phyloP scores from a whole-genome alignment of 1,140 invertebrate genomes.

The Mactra quadrangularis region DNA sequence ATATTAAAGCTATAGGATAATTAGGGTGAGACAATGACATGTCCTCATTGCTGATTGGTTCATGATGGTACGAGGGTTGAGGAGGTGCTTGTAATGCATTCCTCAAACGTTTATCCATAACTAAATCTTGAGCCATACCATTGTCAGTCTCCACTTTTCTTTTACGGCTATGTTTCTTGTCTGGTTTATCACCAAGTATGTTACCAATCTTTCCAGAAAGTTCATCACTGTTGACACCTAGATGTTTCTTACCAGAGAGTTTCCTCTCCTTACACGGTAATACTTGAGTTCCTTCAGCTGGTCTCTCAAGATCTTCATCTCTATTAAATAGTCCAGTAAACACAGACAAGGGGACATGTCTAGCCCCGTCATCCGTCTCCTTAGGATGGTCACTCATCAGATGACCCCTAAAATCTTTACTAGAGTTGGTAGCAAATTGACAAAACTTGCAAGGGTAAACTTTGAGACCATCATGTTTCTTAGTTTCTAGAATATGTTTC shows the following conservation, averaged over 20 bases:
- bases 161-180: constrained; percentile 19
- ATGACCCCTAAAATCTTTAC: constrained; percentile 88
- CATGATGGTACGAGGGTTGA: too few species aligned
- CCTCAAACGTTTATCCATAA: too few species aligned
- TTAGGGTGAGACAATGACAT: too few species aligned
- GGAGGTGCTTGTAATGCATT: too few species aligned
- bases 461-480: constrained; percentile 89
- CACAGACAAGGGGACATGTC: constrained; percentile 72
- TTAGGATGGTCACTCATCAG: constrained; percentile 86
- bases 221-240: not conserved
- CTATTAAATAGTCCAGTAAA: constrained; percentile 78
- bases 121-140: not conserved
- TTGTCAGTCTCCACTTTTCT: constrained; percentile 6
- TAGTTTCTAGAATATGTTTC: constrained; percentile 92
- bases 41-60: too few species aligned
- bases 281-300: constrained; percentile 77
- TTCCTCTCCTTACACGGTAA: constrained; percentile 77
- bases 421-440: constrained; percentile 87
- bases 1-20: too few species aligned
- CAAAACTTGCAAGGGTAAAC: constrained; percentile 91
- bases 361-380: constrained; percentile 66
- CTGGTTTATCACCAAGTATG: not conserved
- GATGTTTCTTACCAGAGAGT: constrained; percentile 25
- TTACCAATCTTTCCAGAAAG: not conserved
- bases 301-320: constrained; percentile 73